Conservation (phyloP, 2,888 invertebrate genomes). For the Ethmia dodecea region DNA sequence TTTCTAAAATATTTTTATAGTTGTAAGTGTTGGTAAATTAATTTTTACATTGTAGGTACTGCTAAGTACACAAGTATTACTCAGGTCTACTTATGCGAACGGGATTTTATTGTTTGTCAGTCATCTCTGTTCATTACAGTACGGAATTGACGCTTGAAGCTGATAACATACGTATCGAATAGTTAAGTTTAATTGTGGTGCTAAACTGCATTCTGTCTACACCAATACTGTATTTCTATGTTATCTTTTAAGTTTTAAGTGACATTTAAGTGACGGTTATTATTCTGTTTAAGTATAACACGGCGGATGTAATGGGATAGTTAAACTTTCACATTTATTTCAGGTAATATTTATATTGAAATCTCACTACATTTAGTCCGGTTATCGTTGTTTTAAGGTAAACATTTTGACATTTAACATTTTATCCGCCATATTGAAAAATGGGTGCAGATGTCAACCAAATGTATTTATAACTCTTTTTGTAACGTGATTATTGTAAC, state of each 20-base stretch:
- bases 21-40: slow-evolving; percentile 71
- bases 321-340: slow-evolving; percentile 10
- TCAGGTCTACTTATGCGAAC: slow-evolving; percentile 26
- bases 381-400: slow-evolving; percentile 10
- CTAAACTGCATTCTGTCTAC: slow-evolving; percentile 55
- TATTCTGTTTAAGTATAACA: slow-evolving; percentile 23
- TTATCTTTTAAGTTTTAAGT: slow-evolving; percentile 51
- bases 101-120: slow-evolving; percentile 30
- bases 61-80: slow-evolving; percentile 62
- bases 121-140: slow-evolving; percentile 19
- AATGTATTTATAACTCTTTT: slow-evolving; percentile 6
- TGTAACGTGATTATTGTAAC: slow-evolving; percentile 10
- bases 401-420: slow-evolving; percentile 13
- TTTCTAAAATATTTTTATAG: slow-evolving; percentile 74
- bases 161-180: slow-evolving; percentile 41
- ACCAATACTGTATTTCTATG: slow-evolving; percentile 57
- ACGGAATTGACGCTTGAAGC: slow-evolving; percentile 40
- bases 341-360: slow-evolving; percentile 18
- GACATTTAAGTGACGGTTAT: slow-evolving; percentile 39
- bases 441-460: slow-evolving; percentile 16
- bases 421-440: slow-evolving; percentile 15
- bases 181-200: slow-evolving; percentile 61
- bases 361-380: slow-evolving; percentile 34
- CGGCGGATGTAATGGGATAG: slow-evolving; percentile 35
- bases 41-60: slow-evolving; percentile 60